Evolutionary conservation across 2,888 invertebrate species (phyloP).

Genomic region (Cephus spinipes): DNA sequence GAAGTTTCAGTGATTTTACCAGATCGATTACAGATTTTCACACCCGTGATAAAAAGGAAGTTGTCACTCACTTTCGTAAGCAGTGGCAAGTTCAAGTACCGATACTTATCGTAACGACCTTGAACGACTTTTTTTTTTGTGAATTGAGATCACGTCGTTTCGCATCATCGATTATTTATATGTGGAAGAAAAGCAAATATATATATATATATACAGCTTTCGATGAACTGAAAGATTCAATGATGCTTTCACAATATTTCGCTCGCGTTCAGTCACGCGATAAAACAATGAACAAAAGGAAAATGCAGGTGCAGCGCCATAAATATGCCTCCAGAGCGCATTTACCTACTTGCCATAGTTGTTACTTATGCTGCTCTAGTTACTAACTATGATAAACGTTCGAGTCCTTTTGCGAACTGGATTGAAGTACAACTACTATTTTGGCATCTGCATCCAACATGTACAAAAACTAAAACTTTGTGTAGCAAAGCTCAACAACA

Average conservation of each 20-base stretch:
- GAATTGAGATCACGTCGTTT: neutral
- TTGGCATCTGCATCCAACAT: neutral
- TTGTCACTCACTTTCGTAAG: neutral
- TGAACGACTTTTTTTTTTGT: neutral
- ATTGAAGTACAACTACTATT: neutral
- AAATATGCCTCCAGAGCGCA: neutral
- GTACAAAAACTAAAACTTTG: neutral
- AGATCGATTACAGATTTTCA: neutral
- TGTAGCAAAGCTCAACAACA: neutral
- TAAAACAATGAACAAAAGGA: neutral
- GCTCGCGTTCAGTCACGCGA: constrained; percentile 2
- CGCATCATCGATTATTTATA: neutral
- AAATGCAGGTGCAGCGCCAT: neutral
- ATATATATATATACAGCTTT: neutral
- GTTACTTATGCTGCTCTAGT: neutral
- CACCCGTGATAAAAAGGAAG: neutral
- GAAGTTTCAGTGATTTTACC: neutral
- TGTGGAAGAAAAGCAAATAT: neutral
- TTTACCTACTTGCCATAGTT: neutral
- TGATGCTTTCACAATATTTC: constrained; percentile 12
- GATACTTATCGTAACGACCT: neutral
- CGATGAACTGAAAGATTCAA: neutral
- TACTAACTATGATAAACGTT: neutral
- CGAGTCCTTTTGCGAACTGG: neutral
- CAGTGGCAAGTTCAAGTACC: neutral